Percentiles rank a stretch among this genome's conserved stretches.
phyloP scores from a whole-genome alignment of 2,113 vertebrate species.

The Spea bombifrons region DNA sequence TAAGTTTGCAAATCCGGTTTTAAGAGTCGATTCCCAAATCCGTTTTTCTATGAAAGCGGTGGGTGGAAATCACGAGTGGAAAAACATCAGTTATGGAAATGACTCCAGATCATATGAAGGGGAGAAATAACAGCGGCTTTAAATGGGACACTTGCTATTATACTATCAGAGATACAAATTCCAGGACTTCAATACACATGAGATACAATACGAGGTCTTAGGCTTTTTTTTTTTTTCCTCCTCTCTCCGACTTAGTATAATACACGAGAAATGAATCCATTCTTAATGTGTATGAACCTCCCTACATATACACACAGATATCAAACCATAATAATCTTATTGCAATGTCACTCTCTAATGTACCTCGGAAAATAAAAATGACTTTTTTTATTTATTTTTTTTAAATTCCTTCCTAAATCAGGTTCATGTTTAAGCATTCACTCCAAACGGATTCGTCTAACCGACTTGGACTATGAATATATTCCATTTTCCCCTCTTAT shows the following conservation, averaged over 20 bases:
- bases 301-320: conserved; percentile 22
- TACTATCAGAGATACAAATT: conserved; percentile 43
- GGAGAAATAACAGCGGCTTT: conserved; percentile 1
- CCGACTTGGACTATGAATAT: conserved; percentile 12
- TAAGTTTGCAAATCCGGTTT: conserved; percentile 32
- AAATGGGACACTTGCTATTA: conserved; percentile 11
- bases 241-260: conserved; percentile 24
- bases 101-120: conserved; percentile 30
- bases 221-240: background rate
- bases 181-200: conserved; percentile 39
- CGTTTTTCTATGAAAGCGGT: conserved; percentile 44
- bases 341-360: conserved; percentile 2
- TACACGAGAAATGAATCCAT: conserved; percentile 39
- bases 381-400: no score
- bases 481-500: conserved; percentile 46
- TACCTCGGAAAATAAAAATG: conserved; percentile 13
- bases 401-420: background rate
- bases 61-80: conserved; percentile 35
- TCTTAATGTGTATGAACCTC: conserved; percentile 41
- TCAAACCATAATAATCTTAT: conserved; percentile 38
- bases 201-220: conserved; percentile 42
- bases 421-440: conserved; percentile 4
- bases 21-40: conserved; percentile 10
- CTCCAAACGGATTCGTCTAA: conserved; percentile 1
- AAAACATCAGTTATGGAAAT: conserved; percentile 41